Evolutionary conservation across 2,797 vertebrate species (phyloP), one percentile per base, ranked within the genome.

Genomic region (Mastacembelus armatus): DNA sequence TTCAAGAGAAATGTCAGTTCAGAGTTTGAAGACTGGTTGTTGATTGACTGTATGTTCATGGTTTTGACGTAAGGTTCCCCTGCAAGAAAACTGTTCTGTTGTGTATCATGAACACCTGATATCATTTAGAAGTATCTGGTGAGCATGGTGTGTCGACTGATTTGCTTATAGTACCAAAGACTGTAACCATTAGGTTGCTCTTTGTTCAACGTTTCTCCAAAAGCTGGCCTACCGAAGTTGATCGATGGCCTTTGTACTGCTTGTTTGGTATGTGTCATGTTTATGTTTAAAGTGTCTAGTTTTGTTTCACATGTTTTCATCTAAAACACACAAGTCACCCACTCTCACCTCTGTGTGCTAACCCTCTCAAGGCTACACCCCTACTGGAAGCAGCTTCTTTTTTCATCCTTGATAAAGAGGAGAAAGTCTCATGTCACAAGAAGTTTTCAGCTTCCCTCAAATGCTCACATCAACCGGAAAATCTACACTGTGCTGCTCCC

Each of bases 251-350:
- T 71, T 52, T 77, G 76, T 66, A 47, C 68, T 70, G 85, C 83
- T 43, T 15, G 63, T 73, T 71, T 83, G 57, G 61, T 83, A 39
- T 78, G 59, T 75, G 82, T 87, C 83, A 27, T 71, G 61, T 81
- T 80, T 78, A 75, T 70, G 62, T 82, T 85, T 85, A 86, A 91
- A 88, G 81, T 86, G 88, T 88, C 86, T 22, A 68, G 66, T 78
- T 78, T 77, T 71, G 50, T 81, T 56, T 78, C 51, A 77, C 76
- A 83, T 83, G 80, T 78, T 64, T 78, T 80, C 66, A 71, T 77
- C 66, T 77, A 59, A 74, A 80, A 81, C 80, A 74, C 68, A 71
- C 38, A 40, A 70, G 74, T 77, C 77, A 66, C 61, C 80, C 79
- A 49, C 58, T 65, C 76, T 62, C 74, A 71, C 48, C 43, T 72